Evolutionary conservation across 2,797 vertebrate species (phyloP), one percentile per base, ranked within the genome.

Genomic region (Halcyon chelicuti): DNA sequence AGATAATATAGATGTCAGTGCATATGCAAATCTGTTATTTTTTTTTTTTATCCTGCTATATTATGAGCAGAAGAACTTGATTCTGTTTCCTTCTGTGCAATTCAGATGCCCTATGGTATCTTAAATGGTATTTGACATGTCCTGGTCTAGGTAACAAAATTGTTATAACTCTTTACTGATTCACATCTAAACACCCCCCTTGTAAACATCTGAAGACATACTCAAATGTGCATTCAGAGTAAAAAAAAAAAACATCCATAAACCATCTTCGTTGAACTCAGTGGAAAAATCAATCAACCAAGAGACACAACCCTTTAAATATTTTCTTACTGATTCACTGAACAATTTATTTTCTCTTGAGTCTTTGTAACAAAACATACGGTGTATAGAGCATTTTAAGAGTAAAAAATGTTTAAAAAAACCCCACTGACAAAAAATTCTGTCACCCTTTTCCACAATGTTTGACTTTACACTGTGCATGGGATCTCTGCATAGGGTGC

Each of bases 401-500:
- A 39, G 12, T 22, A 55, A 5, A 60, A 74, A 58, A 52, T 37
- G 0, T 18, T 86, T 35, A 60, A 44, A 63, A 37, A 67, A 54
- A 2, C 0, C 1, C 5, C 3, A 67, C 26, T 0, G 31, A 23
- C 9, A 20, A 51, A 5, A 84, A 44, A 28, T 37, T 60, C 19
- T 86, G 28, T 33, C 14, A 42, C 5, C 3, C 5, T 68, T 86
- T 72, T 54, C 21, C 2, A 31, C 17, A 73, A 14, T 13, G 9
- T 8, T 7, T 72, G 14, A 10, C 15, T 55, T 77, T 51, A 47
- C 9, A 8, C 5, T n/a, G 5, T 39, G 13, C 3, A 1, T 67
- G 28, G 5, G 29, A 77, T 74, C 17, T 63, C 25, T 84, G 25
- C 7, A 22, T 2, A 31, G 3, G 7, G 8, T 51, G 4, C 16